Percentiles rank a stretch among this genome's conserved stretches.
Evolutionary conservation across 2,113 vertebrate species (phyloP).

Genomic region (Asarcornis scutulata): DNA sequence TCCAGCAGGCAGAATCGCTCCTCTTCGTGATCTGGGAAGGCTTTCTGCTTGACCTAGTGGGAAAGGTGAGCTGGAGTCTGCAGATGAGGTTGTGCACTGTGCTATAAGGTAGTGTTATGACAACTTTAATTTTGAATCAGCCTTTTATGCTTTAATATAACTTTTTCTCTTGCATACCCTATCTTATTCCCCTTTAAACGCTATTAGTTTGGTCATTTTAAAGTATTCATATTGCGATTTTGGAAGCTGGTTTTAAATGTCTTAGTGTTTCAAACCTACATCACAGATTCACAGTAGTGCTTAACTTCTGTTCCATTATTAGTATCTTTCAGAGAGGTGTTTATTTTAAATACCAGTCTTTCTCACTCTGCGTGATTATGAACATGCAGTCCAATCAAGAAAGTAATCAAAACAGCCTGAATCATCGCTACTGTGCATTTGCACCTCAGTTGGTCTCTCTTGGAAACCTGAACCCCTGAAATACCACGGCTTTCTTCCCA

Average conservation of each 20-base stretch:
- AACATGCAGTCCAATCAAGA: background rate
- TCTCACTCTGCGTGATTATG: background rate
- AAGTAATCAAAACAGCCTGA: background rate
- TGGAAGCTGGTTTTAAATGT: background rate
- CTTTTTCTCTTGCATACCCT: background rate
- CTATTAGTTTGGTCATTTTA: background rate
- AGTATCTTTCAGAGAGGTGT: background rate
- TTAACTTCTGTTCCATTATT: background rate
- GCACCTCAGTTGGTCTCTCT: background rate
- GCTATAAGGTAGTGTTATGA: fast-evolving
- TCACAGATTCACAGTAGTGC: background rate
- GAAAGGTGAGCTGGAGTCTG: background rate
- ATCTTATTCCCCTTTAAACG: background rate
- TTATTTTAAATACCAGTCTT: background rate
- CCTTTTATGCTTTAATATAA: background rate
- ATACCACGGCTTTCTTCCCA: background rate
- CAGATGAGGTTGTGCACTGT: background rate
- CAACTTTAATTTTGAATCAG: background rate
- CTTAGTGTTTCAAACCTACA: background rate
- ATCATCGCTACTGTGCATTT: background rate
- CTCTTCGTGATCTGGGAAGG: background rate
- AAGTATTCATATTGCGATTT: background rate
- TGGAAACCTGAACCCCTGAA: background rate
- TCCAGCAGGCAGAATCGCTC: background rate
- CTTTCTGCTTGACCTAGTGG: fast-evolving